Evolutionary conservation across 2,888 invertebrate species (phyloP).

Genomic region (Stenurella melanura): DNA sequence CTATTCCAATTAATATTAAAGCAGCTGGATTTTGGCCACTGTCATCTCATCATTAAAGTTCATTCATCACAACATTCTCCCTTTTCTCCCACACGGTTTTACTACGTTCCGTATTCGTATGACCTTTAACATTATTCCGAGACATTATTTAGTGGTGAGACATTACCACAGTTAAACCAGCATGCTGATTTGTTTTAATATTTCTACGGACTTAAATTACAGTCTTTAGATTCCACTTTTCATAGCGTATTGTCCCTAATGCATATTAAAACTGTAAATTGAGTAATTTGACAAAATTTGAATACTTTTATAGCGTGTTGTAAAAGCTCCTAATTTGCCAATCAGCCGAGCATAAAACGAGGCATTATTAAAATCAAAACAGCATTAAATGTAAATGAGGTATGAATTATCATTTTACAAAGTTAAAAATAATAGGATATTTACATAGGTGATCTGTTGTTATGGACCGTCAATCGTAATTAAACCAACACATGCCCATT

Average conservation of each 20-base stretch:
- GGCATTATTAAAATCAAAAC: constrained; percentile 3
- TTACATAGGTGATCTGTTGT: not conserved
- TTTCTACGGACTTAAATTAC: not conserved
- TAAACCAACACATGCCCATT: not conserved
- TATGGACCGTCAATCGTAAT: not conserved
- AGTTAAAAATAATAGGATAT: not conserved
- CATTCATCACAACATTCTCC: not conserved
- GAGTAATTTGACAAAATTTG: not conserved
- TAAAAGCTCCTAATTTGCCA: not conserved
- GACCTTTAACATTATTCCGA: not conserved
- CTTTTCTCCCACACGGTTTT: not conserved
- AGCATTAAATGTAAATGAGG: not conserved
- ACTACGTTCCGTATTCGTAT: not conserved
- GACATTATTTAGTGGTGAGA: not conserved
- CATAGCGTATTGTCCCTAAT: not conserved
- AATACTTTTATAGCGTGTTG: not conserved
- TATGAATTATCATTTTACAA: not conserved
- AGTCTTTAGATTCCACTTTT: not conserved
- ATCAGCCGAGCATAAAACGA: not conserved
- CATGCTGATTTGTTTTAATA: not conserved
- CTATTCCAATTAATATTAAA: not conserved
- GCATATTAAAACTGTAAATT: not conserved
- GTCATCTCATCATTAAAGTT: not conserved
- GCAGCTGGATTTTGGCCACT: not conserved
- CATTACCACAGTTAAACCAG: not conserved